phyloP scores from a whole-genome alignment of 2,888 invertebrate species.

The Bembecia ichneumoniformis region DNA sequence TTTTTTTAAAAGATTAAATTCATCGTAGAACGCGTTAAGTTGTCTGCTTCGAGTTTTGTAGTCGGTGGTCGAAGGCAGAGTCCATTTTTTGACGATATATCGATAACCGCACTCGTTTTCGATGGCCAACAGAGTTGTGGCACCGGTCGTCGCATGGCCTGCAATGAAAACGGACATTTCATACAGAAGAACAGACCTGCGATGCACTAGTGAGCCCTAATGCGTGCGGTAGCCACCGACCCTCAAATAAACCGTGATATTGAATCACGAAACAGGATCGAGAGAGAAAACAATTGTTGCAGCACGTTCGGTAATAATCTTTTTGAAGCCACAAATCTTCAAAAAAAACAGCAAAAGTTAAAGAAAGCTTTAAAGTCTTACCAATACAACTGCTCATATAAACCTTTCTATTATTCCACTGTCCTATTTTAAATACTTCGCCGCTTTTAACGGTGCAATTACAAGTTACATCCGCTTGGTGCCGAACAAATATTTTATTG shows the following conservation, averaged over 20 bases:
- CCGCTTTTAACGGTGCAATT: conserved; percentile 39
- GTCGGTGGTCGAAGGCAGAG: conserved; percentile 52
- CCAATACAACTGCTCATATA: conserved; percentile 84
- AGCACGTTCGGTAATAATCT: no score
- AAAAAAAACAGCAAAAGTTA: no score
- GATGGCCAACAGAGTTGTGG: conserved; percentile 81
- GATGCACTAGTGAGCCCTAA: no score
- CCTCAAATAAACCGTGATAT: no score
- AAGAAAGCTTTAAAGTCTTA: conserved; percentile 25
- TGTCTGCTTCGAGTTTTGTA: conserved; percentile 67
- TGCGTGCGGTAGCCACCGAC: no score
- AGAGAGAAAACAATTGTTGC: no score
- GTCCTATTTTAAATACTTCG: conserved; percentile 38
- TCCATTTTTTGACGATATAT: conserved; percentile 85
- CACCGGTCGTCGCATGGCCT: conserved; percentile 83
- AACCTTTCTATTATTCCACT: conserved; percentile 67
- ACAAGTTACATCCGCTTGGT: conserved; percentile 30
- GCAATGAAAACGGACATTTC: conserved; percentile 10
- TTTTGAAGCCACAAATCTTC: no score
- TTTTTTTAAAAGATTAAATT: conserved; percentile 79
- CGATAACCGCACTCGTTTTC: conserved; percentile 81
- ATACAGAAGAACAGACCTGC: no score
- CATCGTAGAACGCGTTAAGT: conserved; percentile 81
- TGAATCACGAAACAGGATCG: no score
- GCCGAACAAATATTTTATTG: conserved; percentile 26